Evolutionary conservation across 2,888 invertebrate genomes (phyloP), one percentile per base, ranked within the genome.

Genomic region (Himalopsyche anomala): DNA sequence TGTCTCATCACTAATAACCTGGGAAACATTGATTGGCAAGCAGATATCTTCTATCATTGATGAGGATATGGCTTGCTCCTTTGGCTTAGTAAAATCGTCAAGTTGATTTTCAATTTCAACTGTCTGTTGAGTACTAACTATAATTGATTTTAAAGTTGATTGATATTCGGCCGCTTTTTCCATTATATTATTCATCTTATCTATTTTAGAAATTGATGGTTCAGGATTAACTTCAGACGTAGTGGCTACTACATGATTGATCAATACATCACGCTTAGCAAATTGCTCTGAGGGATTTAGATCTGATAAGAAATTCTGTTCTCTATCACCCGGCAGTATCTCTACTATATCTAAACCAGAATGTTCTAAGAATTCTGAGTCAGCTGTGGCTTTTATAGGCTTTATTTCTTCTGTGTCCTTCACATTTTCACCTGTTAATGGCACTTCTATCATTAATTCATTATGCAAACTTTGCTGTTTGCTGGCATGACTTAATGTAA

Each of bases 311-410:
- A 94, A 91, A 85, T 90, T 91, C 91, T 91, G 91, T 92, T 94
- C 95, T 90, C 91, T 93, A 82, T 94, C 92, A 84, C 91, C 91
- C 5, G 92, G 89, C 84, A 93, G 89, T 0, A 94, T 90, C 91
- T 95, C 94, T 8, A 93, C 95, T 17, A 96, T 91, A 89, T 93
- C 94, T 80, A 96, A 89, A 89, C 95, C 90, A 91, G 95, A 93
- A 89, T 91, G 94, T 92, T 92, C 94, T 90, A 91, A 93, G 90
- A 93, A 94, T 51, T 89, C 92, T 51, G 94, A 89, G 84, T 92
- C 91, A 9, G 92, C 93, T 40, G 95, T 95, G 86, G 91, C 91
- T 87, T 94, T 95, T 17, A 94, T 90, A 5, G 93, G 91, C 91
- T 95, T 94, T 88, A 92, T 94, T 89, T 95, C 94, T 28, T 92